Conservation (phyloP, 2,113 vertebrate genomes). For the Rhinichthys klamathensis region DNA sequence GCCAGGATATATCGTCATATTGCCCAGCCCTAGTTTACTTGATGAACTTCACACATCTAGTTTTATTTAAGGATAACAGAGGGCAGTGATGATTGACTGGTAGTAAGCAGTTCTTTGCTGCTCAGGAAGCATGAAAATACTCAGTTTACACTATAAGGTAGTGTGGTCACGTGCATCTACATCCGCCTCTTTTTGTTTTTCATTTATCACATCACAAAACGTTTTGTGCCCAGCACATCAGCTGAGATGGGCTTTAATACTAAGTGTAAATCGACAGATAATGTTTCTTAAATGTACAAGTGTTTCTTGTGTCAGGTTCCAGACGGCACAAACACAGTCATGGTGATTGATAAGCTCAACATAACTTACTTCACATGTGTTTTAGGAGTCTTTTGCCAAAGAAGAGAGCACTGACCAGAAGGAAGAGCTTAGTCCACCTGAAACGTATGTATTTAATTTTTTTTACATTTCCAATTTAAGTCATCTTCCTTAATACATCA, state of each 20-base stretch:
- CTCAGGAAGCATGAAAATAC: neutral
- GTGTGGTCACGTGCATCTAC: neutral
- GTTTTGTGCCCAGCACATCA: too few relatives aligned
- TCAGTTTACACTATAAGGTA: neutral
- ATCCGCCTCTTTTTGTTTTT: neutral
- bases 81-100: neutral
- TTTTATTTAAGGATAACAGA: neutral
- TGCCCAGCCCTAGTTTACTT: neutral
- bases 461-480: neutral
- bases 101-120: neutral
- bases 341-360: neutral
- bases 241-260: too few relatives aligned
- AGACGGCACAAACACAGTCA: too few relatives aligned
- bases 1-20: neutral
- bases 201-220: neutral
- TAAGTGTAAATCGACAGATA: too few relatives aligned
- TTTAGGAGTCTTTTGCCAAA: constrained; percentile 54
- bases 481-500: neutral
- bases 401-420: constrained; percentile 13
- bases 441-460: constrained; percentile 41
- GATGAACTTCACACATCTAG: neutral
- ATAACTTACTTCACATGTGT: neutral
- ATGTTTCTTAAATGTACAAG: too few relatives aligned
- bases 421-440: constrained; percentile 18
- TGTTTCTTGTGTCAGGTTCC: too few relatives aligned